Evolutionary conservation across 2,797 vertebrate species (phyloP), one percentile per base, ranked within the genome.

Genomic region (Melopsittacus undulatus): DNA sequence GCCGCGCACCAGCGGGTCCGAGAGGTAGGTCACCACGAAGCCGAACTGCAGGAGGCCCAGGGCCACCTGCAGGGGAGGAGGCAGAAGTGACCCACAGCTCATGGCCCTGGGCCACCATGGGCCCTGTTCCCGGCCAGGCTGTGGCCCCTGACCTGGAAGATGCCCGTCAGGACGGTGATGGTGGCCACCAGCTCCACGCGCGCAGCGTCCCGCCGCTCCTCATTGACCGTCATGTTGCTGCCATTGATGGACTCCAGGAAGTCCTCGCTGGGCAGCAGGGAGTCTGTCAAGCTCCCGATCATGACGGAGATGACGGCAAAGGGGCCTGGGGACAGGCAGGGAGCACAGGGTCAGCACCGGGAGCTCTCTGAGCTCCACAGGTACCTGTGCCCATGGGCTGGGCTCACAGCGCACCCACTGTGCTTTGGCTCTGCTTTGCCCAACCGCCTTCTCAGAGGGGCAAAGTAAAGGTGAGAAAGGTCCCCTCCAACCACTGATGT

Each of bases 231-330:
- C 7, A 78, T 2, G 5, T 97, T 97, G 34, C 98, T 99, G 83
- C 97, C 97, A 12, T 99, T 99, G 21, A 11, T n/a, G 1, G 76
- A 85, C 5, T 91, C 62, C 34, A 98, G 18, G 92, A 99, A 99
- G 66, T 95, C 7, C 3, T 82, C 82, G 4, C 98, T 98, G 14
- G 99, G 99, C 72, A 97, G 96, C 73, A 99, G 87, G 64, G 98
- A 98, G 36, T 99, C 99, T 0, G 98, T 99, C 96, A 99, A 95
- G 62, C 99, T 98, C n/a, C 99, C 99, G 5, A 99, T 98, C 99
- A 99, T 99, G 92, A 99, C 99, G 10, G 99, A 99, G 93, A 99
- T 98, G 94, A 99, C 97, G 0, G 99, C 99, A 66, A 99, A 99
- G 46, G 99, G 99, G 24, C 99, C 99, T 99, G 95, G 57, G 48